Evolutionary conservation across 2,797 vertebrate genomes (phyloP).

Genomic region (Pagetopsis macropterus): DNA sequence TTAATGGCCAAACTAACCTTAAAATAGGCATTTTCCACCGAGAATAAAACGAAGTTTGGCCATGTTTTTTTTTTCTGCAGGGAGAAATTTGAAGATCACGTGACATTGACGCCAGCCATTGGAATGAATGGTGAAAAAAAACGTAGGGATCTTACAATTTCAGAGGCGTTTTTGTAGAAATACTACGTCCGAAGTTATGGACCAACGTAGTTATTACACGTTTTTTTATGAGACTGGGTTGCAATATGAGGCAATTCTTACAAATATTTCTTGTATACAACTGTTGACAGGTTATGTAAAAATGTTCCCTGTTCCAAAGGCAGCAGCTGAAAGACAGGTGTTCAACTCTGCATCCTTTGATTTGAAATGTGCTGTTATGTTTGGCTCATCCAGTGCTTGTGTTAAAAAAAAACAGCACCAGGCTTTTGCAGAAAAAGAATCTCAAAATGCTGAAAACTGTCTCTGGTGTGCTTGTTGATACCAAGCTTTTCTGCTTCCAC

Average conservation of each 20-base stretch:
- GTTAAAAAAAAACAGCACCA: not conserved
- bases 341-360: constrained; percentile 18
- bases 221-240: too few relatives aligned
- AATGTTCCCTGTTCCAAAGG: constrained; percentile 16
- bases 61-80: too few relatives aligned
- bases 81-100: too few relatives aligned
- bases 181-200: too few relatives aligned
- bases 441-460: not conserved
- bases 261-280: constrained; percentile 18
- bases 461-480: not conserved
- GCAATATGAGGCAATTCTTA: constrained; percentile 31
- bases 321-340: constrained; percentile 36
- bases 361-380: constrained; percentile 7
- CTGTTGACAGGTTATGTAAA: constrained; percentile 22
- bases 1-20: too few relatives aligned
- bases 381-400: constrained; percentile 7
- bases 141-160: too few relatives aligned
- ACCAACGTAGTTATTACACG: too few relatives aligned
- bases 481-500: not conserved
- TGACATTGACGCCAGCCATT: too few relatives aligned
- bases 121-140: too few relatives aligned
- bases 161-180: too few relatives aligned
- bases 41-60: too few relatives aligned
- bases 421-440: not conserved
- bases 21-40: too few relatives aligned